Base-by-base conservation (phyloP, 2,797 vertebrate genomes). In the Lindbergichthys nudifrons region DNA sequence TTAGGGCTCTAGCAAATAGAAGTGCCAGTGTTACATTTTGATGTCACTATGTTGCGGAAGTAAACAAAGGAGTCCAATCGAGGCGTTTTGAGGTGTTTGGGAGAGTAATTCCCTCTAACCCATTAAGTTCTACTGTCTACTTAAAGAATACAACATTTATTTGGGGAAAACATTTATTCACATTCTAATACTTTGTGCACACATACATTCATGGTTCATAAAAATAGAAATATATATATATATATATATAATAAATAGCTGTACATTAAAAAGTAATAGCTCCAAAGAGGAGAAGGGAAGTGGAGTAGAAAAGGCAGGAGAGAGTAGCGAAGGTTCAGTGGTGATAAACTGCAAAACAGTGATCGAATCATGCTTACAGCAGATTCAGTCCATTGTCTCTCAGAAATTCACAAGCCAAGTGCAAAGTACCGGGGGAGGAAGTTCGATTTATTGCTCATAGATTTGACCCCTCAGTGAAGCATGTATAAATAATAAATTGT, bases 101-200 rank as follows among this genome's bases (percentile, higher is more conserved):
- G 32, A 36, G 32, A 36, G 32, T 7, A 36, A 36, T 9, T 9
- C 32, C 32, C 32, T 36, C 8, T 36, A 9, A 36, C 16, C 12
- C 11, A 51, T 16, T 1, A 30, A 58, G 6, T 12, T 18, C 15
- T 13, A 32, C 8, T 7, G 7, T n/a, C 4, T 46, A 16, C 2
- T 54, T 9, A 61, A 48, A 10, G 16, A 61, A 64, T 50, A 54
- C n/a, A 30, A 23, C 10, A 32, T 41, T 69, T 64, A 10, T 79
- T 70, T 51, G 81, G 81, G 80, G 81, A 87, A 84, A 73, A 80
- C 70, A 63, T 92, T 88, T 91, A 91, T 86, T 89, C 19, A 77
- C 46, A 68, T 46, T 67, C 52, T 73, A 21, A 50, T 10, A 39
- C 32, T 36, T 36, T 36, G 21, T 41, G 63, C 12, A 61, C 19